phyloP scores from a whole-genome alignment of 2,888 invertebrate genomes.

The Eupithecia exiguata region DNA sequence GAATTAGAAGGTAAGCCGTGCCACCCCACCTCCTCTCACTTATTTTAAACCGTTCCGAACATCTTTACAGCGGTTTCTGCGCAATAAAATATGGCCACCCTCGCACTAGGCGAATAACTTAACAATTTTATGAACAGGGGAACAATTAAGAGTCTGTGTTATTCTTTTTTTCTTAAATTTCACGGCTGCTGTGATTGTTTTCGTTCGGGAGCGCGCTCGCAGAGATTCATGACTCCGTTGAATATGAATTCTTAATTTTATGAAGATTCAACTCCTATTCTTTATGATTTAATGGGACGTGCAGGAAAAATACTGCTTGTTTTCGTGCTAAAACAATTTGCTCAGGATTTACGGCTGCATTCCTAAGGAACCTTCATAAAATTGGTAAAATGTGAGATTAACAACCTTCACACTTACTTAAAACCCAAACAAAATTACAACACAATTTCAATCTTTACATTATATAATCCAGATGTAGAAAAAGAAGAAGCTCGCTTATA shows the following conservation, averaged over 20 bases:
- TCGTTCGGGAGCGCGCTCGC: constrained; percentile 64
- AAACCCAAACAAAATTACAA: background rate
- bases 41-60: constrained; percentile 82
- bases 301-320: constrained; percentile 50
- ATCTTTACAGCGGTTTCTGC: constrained; percentile 83
- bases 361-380: constrained; percentile 2
- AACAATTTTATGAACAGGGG: constrained; percentile 83
- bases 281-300: constrained; percentile 65
- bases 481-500: background rate
- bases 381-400: background rate
- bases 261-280: constrained; percentile 72
- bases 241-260: constrained; percentile 82
- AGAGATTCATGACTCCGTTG: constrained; percentile 77
- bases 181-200: constrained; percentile 77
- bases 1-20: constrained; percentile 80
- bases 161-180: constrained; percentile 77
- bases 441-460: background rate
- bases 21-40: constrained; percentile 65
- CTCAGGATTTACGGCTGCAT: constrained; percentile 31
- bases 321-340: constrained; percentile 37
- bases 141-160: constrained; percentile 80
- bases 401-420: background rate
- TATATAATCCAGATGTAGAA: background rate
- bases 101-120: constrained; percentile 77
- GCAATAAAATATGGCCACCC: constrained; percentile 82